These are phyloP conservation scores for Bhutanitis thaidina DNA, from an alignment of 2,888 invertebrate genomes.

Conservation along the genomic window DNA sequence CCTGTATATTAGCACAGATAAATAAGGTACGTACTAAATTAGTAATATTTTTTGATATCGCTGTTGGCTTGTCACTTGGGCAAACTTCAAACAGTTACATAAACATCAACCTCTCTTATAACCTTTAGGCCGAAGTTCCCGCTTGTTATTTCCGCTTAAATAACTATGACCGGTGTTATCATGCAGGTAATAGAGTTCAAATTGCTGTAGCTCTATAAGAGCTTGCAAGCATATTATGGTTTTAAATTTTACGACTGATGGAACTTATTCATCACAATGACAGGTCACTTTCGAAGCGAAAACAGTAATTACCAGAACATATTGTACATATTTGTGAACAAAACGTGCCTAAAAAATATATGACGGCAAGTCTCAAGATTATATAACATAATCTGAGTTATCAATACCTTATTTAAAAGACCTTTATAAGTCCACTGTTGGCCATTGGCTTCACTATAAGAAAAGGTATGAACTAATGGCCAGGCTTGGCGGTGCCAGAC, in stretches of 20 bases:
- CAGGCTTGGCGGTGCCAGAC: no score
- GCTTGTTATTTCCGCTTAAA: conserved; percentile 22
- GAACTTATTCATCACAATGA: conserved; percentile 9
- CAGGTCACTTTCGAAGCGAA: conserved; percentile 17
- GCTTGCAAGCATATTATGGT: not conserved
- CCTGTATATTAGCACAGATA: no score
- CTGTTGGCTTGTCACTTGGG: conserved; percentile 25
- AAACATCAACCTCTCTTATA: conserved; percentile 56
- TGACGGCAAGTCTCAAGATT: no score
- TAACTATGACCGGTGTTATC: not conserved
- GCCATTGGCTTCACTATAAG: no score
- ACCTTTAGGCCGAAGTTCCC: conserved; percentile 49
- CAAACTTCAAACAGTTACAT: conserved; percentile 37
- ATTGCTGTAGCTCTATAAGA: not conserved
- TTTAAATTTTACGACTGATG: conserved; percentile 4
- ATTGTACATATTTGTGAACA: not conserved
- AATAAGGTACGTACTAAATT: no score
- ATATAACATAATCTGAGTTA: no score
- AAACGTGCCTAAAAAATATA: not conserved
- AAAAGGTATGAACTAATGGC: no score
- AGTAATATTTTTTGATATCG: not conserved
- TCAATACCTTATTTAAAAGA: no score
- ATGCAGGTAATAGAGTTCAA: not conserved
- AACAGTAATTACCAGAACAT: conserved; percentile 4
- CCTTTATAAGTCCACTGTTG: no score